phyloP scores from a whole-genome alignment of 2,113 vertebrate genomes.

The Heloderma charlesbogerti region DNA sequence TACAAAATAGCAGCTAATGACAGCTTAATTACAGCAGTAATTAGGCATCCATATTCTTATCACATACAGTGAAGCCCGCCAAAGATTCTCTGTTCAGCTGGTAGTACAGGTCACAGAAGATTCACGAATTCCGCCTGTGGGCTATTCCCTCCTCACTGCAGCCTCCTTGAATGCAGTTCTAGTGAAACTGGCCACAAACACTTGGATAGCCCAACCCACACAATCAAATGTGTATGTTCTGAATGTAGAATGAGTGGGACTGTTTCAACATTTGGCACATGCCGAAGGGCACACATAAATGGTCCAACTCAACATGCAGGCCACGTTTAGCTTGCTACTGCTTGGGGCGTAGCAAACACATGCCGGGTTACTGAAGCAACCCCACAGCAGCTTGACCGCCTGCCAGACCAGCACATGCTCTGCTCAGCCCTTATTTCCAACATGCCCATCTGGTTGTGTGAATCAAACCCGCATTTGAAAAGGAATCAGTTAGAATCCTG shows the following conservation, averaged over 20 bases:
- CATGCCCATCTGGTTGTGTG: neutral
- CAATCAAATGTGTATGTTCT: neutral
- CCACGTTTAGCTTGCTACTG: neutral
- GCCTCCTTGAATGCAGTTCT: neutral
- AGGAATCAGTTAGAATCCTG: neutral
- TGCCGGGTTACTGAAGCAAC: neutral
- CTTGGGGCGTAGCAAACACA: neutral
- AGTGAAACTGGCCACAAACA: neutral
- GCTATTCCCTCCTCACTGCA: neutral
- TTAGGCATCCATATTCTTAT: constrained; percentile 62
- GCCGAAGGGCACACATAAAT: neutral
- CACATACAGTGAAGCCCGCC: constrained; percentile 34
- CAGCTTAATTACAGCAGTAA: constrained; percentile 55
- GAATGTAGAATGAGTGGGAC: neutral
- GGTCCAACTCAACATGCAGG: neutral
- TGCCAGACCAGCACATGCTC: too few relatives aligned
- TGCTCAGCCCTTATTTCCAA: neutral
- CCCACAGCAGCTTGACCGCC: neutral
- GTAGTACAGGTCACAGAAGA: constrained; percentile 23
- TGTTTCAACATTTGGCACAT: neutral
- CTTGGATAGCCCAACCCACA: neutral
- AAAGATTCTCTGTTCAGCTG: constrained; percentile 19
- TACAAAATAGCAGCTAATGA: constrained; percentile 59
- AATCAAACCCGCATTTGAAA: neutral
- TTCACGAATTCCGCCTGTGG: neutral